Conservation (phyloP, 2,797 vertebrate species). For the Pelodytes ibericus region DNA sequence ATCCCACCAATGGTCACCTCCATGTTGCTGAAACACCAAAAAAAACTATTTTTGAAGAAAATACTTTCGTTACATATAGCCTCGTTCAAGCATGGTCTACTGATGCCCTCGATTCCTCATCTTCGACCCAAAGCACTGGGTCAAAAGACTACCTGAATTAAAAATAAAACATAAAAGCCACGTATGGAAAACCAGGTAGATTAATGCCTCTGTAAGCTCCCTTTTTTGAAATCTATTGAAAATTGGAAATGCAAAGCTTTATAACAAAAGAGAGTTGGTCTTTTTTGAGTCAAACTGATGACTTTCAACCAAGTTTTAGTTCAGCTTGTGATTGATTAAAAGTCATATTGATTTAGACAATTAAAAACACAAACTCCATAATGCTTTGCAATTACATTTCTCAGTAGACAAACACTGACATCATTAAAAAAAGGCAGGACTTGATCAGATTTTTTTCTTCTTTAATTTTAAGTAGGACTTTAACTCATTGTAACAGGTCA, state of each 20-base stretch:
- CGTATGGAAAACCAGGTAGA: neutral
- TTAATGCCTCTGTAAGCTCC: neutral
- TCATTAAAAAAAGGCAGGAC: neutral
- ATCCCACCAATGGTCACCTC: neutral
- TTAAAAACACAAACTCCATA: neutral
- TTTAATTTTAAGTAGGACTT: neutral
- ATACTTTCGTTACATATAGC: neutral
- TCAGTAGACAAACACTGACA: neutral
- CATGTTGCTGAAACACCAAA: neutral
- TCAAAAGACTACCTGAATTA: neutral
- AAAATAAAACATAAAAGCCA: neutral
- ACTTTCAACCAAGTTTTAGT: too few species aligned
- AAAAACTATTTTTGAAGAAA: neutral
- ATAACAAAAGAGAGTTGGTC: neutral
- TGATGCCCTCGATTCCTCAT: neutral
- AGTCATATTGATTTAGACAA: neutral
- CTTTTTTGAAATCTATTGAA: neutral
- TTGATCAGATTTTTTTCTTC: neutral
- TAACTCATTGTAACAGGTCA: constrained; percentile 11
- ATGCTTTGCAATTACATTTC: neutral
- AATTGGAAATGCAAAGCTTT: neutral
- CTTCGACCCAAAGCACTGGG: neutral
- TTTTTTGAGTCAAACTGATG: too few species aligned
- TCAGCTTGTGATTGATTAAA: neutral
- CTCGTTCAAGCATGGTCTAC: neutral